Conservation (phyloP, 2,888 invertebrate genomes). For the Dolichomitus sp. region DNA sequence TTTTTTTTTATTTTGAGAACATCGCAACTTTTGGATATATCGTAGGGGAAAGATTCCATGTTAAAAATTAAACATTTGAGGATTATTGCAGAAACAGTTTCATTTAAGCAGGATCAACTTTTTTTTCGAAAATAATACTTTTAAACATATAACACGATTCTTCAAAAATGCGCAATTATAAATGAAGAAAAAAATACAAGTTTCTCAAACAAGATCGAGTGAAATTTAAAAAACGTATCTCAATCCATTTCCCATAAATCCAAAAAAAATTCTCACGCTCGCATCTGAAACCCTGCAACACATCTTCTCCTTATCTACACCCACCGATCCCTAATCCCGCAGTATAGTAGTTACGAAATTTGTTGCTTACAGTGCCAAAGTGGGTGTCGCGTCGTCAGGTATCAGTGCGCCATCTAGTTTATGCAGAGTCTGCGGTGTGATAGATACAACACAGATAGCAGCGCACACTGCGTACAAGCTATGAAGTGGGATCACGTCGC, state of each 20-base stretch:
- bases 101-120: no score
- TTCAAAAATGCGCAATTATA: no score
- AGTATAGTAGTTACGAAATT: neutral
- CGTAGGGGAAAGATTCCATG: no score
- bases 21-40: no score
- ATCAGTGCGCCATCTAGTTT: conserved; percentile 17
- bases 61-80: no score
- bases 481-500: conserved; percentile 10
- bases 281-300: neutral
- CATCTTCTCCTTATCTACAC: neutral
- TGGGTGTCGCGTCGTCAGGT: conserved; percentile 1
- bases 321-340: neutral
- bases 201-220: neutral
- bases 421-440: neutral
- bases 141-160: no score
- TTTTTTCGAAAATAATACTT: no score
- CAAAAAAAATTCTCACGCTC: neutral
- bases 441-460: neutral
- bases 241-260: neutral
- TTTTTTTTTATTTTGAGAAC: no score
- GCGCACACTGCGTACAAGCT: neutral
- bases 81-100: no score
- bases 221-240: no score
- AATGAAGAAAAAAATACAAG: no score
- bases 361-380: neutral